Evolutionary conservation across 2,888 invertebrate genomes (phyloP), one percentile per base, ranked within the genome.

Genomic region (Drosophila picticornis): DNA sequence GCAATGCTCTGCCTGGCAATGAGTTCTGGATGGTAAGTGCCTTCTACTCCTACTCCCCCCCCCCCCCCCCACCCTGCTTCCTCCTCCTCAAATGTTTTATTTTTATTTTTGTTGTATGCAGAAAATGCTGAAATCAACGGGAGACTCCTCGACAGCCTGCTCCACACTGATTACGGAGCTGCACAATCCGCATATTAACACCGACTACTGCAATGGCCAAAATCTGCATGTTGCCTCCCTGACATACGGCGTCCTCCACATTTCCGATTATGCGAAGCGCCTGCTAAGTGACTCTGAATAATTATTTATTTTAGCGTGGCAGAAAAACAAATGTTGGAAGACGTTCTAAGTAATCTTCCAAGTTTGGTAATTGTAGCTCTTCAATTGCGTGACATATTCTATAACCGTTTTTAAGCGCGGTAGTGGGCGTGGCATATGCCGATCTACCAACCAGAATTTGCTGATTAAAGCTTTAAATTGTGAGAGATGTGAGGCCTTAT

Each of bases 1-100:
- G 96, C 10, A 96, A 96, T 86, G 95, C 96, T 0, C 94, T 96
- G 67, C 96, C 96, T 1, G 96, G 96, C 52, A 96, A 96, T 82
- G 96, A 96, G n/a, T n/a, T n/a, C n/a, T n/a, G n/a, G n/a, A n/a
- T n/a, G n/a, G n/a, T n/a, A n/a, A n/a, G n/a, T n/a, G n/a, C n/a
- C n/a, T n/a, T n/a, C n/a, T n/a, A n/a, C n/a, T n/a, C n/a, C n/a
- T n/a, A n/a, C n/a, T n/a, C n/a, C n/a, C n/a, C n/a, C n/a, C n/a
- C n/a, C n/a, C n/a, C n/a, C n/a, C n/a, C n/a, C n/a, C n/a, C n/a
- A n/a, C n/a, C n/a, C n/a, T n/a, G n/a, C n/a, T n/a, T n/a, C n/a
- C n/a, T n/a, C n/a, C n/a, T n/a, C n/a, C n/a, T n/a, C n/a, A n/a
- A n/a, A n/a, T n/a, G n/a, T n/a, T n/a, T n/a, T n/a, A n/a, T n/a